Evolutionary conservation across 2,888 invertebrate genomes (phyloP).

Genomic region (Drosophila cracens): DNA sequence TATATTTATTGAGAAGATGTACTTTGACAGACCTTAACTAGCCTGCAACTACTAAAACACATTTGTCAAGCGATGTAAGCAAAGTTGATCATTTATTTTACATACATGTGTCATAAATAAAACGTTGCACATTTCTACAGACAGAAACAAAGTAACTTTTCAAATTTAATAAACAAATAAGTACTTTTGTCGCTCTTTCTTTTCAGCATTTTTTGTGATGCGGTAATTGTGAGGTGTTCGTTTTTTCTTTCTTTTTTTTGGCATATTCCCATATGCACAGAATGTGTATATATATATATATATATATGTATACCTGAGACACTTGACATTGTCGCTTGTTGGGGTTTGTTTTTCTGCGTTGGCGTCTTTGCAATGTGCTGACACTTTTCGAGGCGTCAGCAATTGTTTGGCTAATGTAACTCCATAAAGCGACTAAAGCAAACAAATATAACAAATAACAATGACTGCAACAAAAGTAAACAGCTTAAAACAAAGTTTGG

Average conservation of each 20-base stretch:
- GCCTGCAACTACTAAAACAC: not conserved
- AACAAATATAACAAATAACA: slow-evolving; percentile 37
- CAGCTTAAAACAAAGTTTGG: slow-evolving; percentile 37
- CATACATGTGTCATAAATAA: slow-evolving; percentile 13
- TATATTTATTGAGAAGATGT: not conserved
- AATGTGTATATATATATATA: not conserved
- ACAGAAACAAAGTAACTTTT: slow-evolving; percentile 4
- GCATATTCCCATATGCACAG: slow-evolving; percentile 7
- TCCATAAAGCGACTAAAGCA: slow-evolving; percentile 37
- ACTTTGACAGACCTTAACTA: too few relatives aligned
- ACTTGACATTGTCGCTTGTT: slow-evolving; percentile 52
- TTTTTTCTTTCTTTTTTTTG: slow-evolving; percentile 8
- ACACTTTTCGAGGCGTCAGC: slow-evolving; percentile 38
- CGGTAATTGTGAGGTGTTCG: slow-evolving; percentile 13
- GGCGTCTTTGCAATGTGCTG: slow-evolving; percentile 26
- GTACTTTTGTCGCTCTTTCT: slow-evolving; percentile 15
- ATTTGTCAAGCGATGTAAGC: not conserved
- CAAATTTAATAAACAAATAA: slow-evolving; percentile 10
- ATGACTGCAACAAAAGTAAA: slow-evolving; percentile 20
- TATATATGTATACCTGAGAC: slow-evolving; percentile 18
- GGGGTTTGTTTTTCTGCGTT: slow-evolving; percentile 27
- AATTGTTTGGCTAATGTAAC: slow-evolving; percentile 57
- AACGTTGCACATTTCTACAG: slow-evolving; percentile 11
- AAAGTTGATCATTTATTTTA: not conserved
- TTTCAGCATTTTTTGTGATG: slow-evolving; percentile 22